phyloP scores from a whole-genome alignment of 2,797 vertebrate species.

The Pseudopleuronectes americanus region DNA sequence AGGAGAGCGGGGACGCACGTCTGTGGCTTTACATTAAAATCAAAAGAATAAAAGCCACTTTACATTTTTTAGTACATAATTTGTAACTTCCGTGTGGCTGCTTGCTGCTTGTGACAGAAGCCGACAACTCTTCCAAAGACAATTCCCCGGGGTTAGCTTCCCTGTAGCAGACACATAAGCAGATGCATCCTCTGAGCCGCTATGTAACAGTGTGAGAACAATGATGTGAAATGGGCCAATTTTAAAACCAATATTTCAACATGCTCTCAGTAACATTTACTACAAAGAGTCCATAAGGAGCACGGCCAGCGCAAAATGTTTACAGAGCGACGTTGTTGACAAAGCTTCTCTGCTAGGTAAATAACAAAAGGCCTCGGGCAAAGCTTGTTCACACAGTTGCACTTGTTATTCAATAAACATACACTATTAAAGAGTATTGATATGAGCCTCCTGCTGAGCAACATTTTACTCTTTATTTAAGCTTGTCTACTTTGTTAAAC shows the following conservation, averaged over 20 bases:
- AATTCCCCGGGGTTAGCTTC: slow-evolving; percentile 13
- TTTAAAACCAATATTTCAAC: slow-evolving; percentile 18
- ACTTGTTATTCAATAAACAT: slow-evolving; percentile 27
- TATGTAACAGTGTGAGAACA: slow-evolving; percentile 14
- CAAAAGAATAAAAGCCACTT: slow-evolving; percentile 31
- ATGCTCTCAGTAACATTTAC: background rate
- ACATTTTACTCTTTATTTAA: background rate
- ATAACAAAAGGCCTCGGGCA: slow-evolving; percentile 7
- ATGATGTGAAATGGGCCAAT: slow-evolving; percentile 4
- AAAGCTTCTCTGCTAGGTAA: slow-evolving; percentile 4
- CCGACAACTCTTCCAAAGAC: slow-evolving; percentile 19
- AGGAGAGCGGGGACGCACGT: background rate
- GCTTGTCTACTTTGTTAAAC: background rate
- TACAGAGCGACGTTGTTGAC: slow-evolving; percentile 23
- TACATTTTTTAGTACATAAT: slow-evolving; percentile 28
- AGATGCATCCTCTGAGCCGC: slow-evolving; percentile 4
- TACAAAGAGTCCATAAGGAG: slow-evolving; percentile 8
- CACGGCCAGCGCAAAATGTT: slow-evolving; percentile 18
- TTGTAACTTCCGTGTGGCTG: slow-evolving; percentile 2
- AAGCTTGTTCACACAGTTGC: slow-evolving; percentile 12
- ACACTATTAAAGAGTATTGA: slow-evolving; percentile 17
- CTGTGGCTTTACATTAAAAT: slow-evolving; percentile 20
- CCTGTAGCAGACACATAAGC: slow-evolving; percentile 12
- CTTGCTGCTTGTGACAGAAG: slow-evolving; percentile 28
- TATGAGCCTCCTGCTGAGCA: background rate